Base-by-base conservation (phyloP, 2,888 invertebrate species). In the Chymomyza amoena region DNA sequence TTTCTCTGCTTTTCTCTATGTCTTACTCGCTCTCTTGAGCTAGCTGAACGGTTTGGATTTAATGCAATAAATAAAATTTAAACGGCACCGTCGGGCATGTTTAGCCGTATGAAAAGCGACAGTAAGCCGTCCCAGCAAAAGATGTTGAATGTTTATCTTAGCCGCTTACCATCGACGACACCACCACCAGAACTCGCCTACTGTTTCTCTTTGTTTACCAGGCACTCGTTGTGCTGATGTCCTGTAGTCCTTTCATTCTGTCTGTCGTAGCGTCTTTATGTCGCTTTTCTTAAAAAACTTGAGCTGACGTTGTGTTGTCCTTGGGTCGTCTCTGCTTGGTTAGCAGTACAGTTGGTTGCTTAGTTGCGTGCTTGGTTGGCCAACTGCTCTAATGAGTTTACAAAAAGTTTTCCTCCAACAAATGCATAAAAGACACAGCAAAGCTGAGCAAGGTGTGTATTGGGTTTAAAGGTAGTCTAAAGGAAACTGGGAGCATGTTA, bases 1-100 rank as follows among this genome's bases (percentile, higher is more conserved):
- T 28, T 6, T 32, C 32, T 32, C 32, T 32, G 7, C 1, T 2
- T 32, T 9, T 32, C 4, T 32, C 32, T 56, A 50, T 18, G 16
- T 54, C 50, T 56, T 18, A 1, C 39, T 9, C 36, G 15, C 57
- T n/a, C 52, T 9, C 18, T 68, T 56, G 13, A 54, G 57, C 64
- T 69, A 64, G 64, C 66, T 56, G 60, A 76, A 72, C 60, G 75
- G 85, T 87, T 70, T 87, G 77, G 76, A 88, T 79, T 88, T 84
- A 88, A 84, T 86, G 87, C 80, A 84, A 85, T 85, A 85, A 85
- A 85, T 85, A 85, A 84, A 88, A 81, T 88, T 88, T 80, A 78
- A 85, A 88, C 87, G 86, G 88, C 84, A 86, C 88, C 88, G 75
- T 68, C 81, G 84, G 84, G 86, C 81, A 79, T 84, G 86, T 87